Percentiles rank a stretch among this genome's conserved stretches.
Conservation (phyloP, 2,113 vertebrate species). For the Charina bottae region DNA sequence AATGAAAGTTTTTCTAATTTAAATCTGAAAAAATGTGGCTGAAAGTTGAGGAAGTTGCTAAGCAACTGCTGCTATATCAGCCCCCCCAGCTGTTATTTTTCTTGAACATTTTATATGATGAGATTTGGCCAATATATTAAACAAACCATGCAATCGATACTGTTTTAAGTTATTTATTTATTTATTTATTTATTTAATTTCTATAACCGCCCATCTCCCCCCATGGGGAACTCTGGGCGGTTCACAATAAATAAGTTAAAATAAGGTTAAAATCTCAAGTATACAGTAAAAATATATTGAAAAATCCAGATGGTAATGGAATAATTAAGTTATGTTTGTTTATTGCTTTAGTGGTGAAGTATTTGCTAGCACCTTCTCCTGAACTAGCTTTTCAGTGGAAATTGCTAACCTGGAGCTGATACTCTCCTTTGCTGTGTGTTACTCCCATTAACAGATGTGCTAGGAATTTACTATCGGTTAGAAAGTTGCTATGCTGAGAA, state of each 20-base stretch:
- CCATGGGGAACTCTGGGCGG: too few relatives aligned
- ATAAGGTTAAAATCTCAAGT: too few relatives aligned
- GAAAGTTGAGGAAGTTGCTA: slow-evolving; percentile 26
- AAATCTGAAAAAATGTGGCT: slow-evolving; percentile 11
- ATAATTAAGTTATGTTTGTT: too few relatives aligned
- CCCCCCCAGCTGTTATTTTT: slow-evolving; percentile 1
- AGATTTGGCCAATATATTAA: not conserved
- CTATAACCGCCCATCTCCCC: too few relatives aligned
- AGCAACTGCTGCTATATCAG: not conserved
- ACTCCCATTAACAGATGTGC: not conserved
- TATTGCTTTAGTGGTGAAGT: not conserved
- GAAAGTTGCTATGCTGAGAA: not conserved
- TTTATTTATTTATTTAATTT: too few relatives aligned
- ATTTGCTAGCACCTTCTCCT: not conserved
- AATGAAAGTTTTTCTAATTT: not conserved
- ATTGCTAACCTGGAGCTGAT: not conserved
- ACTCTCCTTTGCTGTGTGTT: not conserved
- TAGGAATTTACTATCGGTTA: not conserved
- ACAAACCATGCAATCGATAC: not conserved
- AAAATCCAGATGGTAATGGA: too few relatives aligned
- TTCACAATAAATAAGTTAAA: too few relatives aligned
- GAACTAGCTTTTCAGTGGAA: not conserved
- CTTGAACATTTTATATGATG: slow-evolving; percentile 12
- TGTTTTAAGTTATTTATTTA: too few relatives aligned
- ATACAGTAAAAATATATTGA: too few relatives aligned